A percentile compares a stretch with the other conserved stretches of the same genome.
Evolutionary conservation across 2,797 vertebrate species (phyloP).

Genomic region (Tarsius wallacei): DNA sequence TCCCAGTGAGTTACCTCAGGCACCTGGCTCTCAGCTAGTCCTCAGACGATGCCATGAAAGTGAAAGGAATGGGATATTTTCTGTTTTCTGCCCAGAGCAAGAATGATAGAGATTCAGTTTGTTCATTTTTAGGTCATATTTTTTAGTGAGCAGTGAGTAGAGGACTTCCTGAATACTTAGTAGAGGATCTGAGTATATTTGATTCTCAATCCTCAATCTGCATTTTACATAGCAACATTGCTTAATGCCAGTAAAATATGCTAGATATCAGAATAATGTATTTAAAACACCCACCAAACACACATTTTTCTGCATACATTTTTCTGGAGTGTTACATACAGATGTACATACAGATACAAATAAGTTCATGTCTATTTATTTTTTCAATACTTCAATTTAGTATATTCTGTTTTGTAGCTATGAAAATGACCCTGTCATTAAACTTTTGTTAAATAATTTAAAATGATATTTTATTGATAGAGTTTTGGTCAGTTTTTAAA

Average conservation of each 20-base stretch:
- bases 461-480: background rate
- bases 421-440: background rate
- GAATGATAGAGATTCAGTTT: background rate
- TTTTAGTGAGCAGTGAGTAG: background rate
- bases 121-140: background rate
- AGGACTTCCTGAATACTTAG: background rate
- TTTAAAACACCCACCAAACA: background rate
- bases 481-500: background rate
- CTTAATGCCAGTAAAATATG: background rate
- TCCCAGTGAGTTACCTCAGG: background rate
- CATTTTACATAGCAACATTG: background rate
- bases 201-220: background rate
- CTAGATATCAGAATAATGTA: background rate
- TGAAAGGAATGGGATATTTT: constrained; percentile 2
- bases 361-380: background rate
- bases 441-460: constrained; percentile 39
- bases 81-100: background rate
- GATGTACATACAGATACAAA: background rate
- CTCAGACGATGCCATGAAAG: background rate
- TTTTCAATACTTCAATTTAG: background rate
- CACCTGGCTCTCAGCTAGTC: background rate
- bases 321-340: background rate
- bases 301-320: background rate
- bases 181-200: background rate
- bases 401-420: background rate